A percentile compares a stretch with the other conserved stretches of the same genome.
These are phyloP conservation scores for Calidris pugnax DNA, from an alignment of 2,113 vertebrate genomes.

Conservation along the genomic window DNA sequence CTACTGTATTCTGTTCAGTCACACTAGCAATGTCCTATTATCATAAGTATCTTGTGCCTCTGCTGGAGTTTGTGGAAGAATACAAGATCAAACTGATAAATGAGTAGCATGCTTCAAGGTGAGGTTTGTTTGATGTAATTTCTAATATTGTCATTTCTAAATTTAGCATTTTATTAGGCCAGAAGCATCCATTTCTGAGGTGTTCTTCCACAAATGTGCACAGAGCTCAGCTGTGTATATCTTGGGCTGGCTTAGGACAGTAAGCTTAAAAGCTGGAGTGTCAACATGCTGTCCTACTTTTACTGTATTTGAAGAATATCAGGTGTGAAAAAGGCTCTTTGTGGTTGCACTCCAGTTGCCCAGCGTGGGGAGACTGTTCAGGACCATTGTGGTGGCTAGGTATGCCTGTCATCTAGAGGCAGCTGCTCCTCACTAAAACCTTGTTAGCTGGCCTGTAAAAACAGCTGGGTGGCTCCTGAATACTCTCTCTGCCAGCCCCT, in stretches of 20 bases:
- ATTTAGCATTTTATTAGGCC: background rate
- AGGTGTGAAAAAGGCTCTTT: background rate
- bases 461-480: background rate
- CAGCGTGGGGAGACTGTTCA: background rate
- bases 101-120: background rate
- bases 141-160: background rate
- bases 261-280: background rate
- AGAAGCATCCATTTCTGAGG: background rate
- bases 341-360: background rate
- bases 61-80: background rate
- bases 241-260: background rate
- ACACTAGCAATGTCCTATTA: background rate
- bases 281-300: background rate
- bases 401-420: background rate
- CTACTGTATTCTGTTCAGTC: background rate
- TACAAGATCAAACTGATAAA: background rate
- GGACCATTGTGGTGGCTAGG: background rate
- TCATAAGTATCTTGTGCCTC: background rate
- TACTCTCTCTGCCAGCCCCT: background rate
- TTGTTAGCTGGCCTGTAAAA: background rate
- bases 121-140: background rate
- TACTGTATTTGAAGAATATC: background rate
- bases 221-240: background rate
- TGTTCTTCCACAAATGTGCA: background rate
- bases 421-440: background rate